phyloP scores from a whole-genome alignment of 1,140 invertebrate species.

The Dermatophagoides farinae region DNA sequence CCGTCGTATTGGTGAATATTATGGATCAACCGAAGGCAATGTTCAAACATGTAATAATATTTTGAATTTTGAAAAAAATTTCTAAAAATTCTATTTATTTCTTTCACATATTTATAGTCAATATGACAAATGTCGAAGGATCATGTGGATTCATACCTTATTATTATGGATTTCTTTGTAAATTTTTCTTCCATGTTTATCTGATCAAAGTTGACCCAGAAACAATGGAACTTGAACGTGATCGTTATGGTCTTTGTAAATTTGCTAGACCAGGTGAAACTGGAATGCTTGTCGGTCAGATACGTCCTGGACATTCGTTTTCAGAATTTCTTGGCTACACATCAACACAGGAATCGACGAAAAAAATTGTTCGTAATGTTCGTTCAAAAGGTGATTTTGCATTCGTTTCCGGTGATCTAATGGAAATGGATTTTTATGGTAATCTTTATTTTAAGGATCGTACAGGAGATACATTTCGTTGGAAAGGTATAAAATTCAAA shows the following conservation, averaged over 20 bases:
- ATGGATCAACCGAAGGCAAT: slow-evolving; percentile 34
- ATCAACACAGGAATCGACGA: slow-evolving; percentile 70
- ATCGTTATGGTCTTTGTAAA: slow-evolving; percentile 32
- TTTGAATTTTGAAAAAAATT: not conserved
- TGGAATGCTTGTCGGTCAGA: slow-evolving; percentile 91
- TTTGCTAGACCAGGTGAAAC: slow-evolving; percentile 49
- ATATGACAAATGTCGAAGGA: slow-evolving; percentile 69
- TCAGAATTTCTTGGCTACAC: slow-evolving; percentile 56
- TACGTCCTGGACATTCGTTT: slow-evolving; percentile 42
- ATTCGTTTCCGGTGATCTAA: slow-evolving; percentile 50
- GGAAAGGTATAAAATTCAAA: slow-evolving; percentile 31
- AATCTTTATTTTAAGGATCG: slow-evolving; percentile 38
- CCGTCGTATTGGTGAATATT: slow-evolving; percentile 29
- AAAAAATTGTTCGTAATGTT: slow-evolving; percentile 79
- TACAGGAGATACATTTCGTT: slow-evolving; percentile 37
- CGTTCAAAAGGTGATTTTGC: slow-evolving; percentile 71
- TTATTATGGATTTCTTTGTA: slow-evolving; percentile 35
- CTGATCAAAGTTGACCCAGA: slow-evolving; percentile 34
- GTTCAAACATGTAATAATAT: slow-evolving; percentile 28
- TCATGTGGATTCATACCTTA: slow-evolving; percentile 83
- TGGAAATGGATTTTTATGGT: slow-evolving; percentile 33
- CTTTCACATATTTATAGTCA: slow-evolving; percentile 35
- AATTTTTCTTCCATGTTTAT: slow-evolving; percentile 53
- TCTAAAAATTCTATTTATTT: not conserved
- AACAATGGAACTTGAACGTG: slow-evolving; percentile 28